phyloP scores from a whole-genome alignment of 2,888 invertebrate genomes.

The Onchidella celtica region DNA sequence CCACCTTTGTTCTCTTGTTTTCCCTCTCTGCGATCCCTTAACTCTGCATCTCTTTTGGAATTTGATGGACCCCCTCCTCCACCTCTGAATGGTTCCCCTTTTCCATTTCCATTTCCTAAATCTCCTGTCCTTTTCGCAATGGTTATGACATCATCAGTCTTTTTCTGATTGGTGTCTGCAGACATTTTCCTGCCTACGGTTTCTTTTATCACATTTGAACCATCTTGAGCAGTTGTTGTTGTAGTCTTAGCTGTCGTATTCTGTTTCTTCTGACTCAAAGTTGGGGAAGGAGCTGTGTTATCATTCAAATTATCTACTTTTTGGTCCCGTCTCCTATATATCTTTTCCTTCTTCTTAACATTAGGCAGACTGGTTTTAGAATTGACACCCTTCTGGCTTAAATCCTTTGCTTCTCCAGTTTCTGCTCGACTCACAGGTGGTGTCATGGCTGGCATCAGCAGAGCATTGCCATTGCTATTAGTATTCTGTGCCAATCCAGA shows the following conservation, averaged over 20 bases:
- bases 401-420: not conserved
- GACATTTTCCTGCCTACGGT: not conserved
- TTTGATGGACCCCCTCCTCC: not conserved
- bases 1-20: not conserved
- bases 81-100: not conserved
- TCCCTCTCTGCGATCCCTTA: not conserved
- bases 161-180: not conserved
- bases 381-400: not conserved
- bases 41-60: not conserved
- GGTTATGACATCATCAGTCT: too few species aligned
- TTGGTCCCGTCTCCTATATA: too few species aligned
- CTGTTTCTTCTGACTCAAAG: not conserved
- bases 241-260: not conserved
- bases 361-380: not conserved
- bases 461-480: constrained; percentile 34
- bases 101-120: too few species aligned
- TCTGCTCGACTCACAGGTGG: not conserved
- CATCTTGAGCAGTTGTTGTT: constrained; percentile 10
- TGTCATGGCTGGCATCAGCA: not conserved
- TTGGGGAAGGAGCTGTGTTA: too few species aligned
- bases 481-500: not conserved
- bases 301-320: constrained; percentile 6
- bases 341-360: constrained; percentile 1
- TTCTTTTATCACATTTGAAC: not conserved
- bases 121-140: too few species aligned